These are phyloP conservation scores for Cochlearius cochlearius DNA, from an alignment of 2,113 vertebrate genomes.

Conservation along the genomic window DNA sequence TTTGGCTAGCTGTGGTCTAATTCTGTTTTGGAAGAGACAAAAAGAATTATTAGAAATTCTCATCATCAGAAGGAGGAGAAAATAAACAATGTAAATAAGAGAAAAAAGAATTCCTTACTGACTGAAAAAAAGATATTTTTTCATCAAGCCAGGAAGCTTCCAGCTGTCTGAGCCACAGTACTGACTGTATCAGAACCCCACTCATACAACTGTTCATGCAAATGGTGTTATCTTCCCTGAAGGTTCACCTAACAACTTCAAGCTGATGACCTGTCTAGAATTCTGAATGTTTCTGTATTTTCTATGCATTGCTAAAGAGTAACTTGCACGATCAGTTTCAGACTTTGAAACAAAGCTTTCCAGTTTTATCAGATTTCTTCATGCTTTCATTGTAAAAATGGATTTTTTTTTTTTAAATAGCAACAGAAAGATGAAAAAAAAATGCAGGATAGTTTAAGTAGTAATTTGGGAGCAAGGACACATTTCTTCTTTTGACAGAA, in stretches of 20 bases:
- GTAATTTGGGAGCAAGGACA: not conserved
- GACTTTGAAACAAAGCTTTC: not conserved
- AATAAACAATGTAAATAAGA: not conserved
- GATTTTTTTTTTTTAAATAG: not conserved
- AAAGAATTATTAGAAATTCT: not conserved
- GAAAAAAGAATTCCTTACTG: not conserved
- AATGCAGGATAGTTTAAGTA: not conserved
- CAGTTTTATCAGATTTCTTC: not conserved
- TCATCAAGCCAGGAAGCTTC: not conserved
- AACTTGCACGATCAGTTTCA: not conserved
- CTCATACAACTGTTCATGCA: not conserved
- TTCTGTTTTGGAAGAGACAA: conserved; percentile 73
- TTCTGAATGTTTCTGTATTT: not conserved
- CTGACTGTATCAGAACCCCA: not conserved
- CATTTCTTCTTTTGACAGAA: not conserved
- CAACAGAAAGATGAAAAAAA: not conserved
- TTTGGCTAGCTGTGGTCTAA: conserved; percentile 94
- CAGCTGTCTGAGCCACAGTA: not conserved
- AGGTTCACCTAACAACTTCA: not conserved
- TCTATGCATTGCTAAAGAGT: not conserved
- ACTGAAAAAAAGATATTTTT: not conserved
- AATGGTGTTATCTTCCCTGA: not conserved
- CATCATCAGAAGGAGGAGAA: not conserved
- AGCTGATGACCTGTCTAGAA: not conserved
- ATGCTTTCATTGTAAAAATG: not conserved